A percentile compares a stretch with the other conserved stretches of the same genome.
phyloP scores from a whole-genome alignment of 2,888 invertebrate genomes.

The Brachylomia viminalis region DNA sequence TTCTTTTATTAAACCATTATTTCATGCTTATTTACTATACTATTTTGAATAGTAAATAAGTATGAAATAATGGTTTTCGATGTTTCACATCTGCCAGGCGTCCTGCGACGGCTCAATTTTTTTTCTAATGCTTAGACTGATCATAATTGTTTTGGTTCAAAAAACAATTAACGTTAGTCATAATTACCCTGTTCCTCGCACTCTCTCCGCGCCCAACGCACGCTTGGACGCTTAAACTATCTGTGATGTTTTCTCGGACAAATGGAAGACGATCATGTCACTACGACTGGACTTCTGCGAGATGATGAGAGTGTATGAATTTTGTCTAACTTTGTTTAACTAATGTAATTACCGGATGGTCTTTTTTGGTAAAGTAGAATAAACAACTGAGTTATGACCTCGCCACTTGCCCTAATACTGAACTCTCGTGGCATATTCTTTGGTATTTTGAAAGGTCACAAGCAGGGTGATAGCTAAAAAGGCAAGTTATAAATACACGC shows the following conservation, averaged over 20 bases:
- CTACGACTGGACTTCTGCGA: not conserved
- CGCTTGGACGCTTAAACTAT: not conserved
- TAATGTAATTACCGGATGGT: not conserved
- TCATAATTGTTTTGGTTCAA: not conserved
- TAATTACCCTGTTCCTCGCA: not conserved
- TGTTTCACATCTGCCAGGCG: too few relatives aligned
- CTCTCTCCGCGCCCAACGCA: not conserved
- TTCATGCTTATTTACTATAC: too few relatives aligned
- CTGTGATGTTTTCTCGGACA: too few relatives aligned
- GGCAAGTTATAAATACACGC: too few relatives aligned
- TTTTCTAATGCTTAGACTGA: not conserved
- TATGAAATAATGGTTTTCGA: too few relatives aligned
- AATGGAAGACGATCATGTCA: not conserved
- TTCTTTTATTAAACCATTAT: too few relatives aligned
- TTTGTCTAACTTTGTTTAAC: not conserved
- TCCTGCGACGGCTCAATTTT: too few relatives aligned
- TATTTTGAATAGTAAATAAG: too few relatives aligned
- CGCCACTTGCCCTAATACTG: conserved; percentile 6
- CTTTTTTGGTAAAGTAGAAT: not conserved
- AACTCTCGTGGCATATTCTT: not conserved
- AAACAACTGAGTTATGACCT: not conserved
- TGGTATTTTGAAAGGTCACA: not conserved
- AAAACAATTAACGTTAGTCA: not conserved
- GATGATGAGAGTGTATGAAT: too few relatives aligned
- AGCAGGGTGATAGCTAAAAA: not conserved